Conservation (phyloP, 2,797 vertebrate genomes). For the Trematomus bernacchii region DNA sequence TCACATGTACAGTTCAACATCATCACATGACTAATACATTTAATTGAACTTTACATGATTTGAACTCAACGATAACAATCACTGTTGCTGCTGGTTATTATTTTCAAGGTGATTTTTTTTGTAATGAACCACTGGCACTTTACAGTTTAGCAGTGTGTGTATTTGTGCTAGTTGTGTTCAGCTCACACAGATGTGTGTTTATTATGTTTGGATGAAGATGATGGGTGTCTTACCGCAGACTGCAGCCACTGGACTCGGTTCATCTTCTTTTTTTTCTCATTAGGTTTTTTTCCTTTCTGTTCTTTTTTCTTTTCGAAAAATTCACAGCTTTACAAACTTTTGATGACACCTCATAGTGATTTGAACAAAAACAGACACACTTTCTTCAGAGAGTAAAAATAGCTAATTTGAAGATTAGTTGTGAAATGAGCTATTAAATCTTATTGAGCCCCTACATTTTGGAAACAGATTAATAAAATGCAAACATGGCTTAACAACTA, state of each 20-base stretch:
- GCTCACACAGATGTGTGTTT: conserved; percentile 34
- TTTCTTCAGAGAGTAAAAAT: conserved; percentile 8
- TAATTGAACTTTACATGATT: conserved; percentile 9
- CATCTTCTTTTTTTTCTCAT: neutral
- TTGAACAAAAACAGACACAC: conserved; percentile 32
- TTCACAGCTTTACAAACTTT: conserved; percentile 15
- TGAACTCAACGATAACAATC: conserved; percentile 22
- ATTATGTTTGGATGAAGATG: conserved; percentile 24
- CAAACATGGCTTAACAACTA: neutral
- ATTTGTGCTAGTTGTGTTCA: conserved; percentile 30
- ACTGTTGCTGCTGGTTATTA: conserved; percentile 21
- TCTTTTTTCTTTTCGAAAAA: neutral
- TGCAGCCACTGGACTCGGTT: conserved; percentile 8
- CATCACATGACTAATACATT: conserved; percentile 6
- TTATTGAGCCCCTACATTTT: neutral
- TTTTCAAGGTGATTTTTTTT: conserved; percentile 26
- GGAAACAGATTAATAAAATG: conserved; percentile 6
- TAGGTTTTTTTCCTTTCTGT: neutral
- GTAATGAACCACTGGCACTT: conserved; percentile 7
- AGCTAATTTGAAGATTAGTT: neutral
- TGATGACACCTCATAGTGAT: conserved; percentile 7
- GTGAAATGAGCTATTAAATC: neutral
- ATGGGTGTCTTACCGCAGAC: conserved; percentile 13
- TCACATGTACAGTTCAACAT: neutral
- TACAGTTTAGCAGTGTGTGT: conserved; percentile 42